These are phyloP conservation scores for Enteromius treurensis DNA, from an alignment of 2,797 vertebrate genomes.

Conservation along the genomic window DNA sequence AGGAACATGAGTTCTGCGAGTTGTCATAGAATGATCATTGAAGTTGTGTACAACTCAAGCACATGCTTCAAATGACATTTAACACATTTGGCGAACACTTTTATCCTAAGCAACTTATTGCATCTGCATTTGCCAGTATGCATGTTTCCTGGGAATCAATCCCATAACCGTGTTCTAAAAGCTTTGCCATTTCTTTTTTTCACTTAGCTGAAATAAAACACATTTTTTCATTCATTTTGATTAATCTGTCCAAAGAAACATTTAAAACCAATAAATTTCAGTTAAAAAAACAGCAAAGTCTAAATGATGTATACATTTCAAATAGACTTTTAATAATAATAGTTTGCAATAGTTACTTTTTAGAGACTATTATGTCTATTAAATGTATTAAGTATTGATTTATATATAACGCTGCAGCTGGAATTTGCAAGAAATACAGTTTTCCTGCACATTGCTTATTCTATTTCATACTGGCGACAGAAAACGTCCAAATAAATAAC, in stretches of 20 bases:
- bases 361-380: background rate
- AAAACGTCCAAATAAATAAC: background rate
- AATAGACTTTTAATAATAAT: background rate
- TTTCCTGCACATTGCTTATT: background rate
- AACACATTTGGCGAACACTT: background rate
- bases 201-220: background rate
- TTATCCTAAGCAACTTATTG: background rate
- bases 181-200: background rate
- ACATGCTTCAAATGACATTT: background rate
- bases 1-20: background rate
- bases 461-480: background rate
- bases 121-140: background rate
- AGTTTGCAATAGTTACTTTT: background rate
- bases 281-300: background rate
- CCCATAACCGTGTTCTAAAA: background rate
- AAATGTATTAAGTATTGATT: no score
- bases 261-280: background rate
- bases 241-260: background rate
- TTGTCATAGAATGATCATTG: background rate
- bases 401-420: background rate
- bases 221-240: background rate
- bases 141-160: background rate
- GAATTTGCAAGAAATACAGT: background rate
- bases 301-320: no score
- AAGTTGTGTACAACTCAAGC: constrained; percentile 1